A percentile compares a stretch with the other conserved stretches of the same genome.
phyloP scores from a whole-genome alignment of 2,113 vertebrate species.

The Enhydra lutris region DNA sequence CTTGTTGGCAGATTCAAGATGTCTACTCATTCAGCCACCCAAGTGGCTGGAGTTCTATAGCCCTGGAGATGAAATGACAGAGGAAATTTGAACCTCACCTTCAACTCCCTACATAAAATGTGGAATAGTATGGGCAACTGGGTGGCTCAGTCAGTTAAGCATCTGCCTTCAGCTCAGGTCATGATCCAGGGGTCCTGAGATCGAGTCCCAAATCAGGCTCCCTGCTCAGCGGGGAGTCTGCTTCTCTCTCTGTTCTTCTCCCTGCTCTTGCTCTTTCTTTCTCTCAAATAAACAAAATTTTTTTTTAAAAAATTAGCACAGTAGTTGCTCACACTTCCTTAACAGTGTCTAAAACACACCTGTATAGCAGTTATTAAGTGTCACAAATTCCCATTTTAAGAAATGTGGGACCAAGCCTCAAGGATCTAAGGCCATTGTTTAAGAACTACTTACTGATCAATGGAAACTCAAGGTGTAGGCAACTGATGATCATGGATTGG shows the following conservation, averaged over 20 bases:
- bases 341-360: background rate
- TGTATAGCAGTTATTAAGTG: background rate
- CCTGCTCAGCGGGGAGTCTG: background rate
- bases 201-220: background rate
- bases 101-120: background rate
- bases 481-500: background rate
- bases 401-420: background rate
- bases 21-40: too few species aligned
- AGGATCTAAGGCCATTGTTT: background rate
- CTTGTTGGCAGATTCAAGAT: background rate
- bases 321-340: background rate
- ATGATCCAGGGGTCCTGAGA: background rate
- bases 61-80: background rate
- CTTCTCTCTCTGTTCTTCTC: background rate
- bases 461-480: background rate
- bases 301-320: background rate
- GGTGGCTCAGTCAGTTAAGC: background rate
- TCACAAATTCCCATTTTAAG: background rate
- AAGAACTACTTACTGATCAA: background rate
- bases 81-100: background rate
- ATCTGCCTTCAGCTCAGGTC: background rate
- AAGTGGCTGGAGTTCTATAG: background rate
- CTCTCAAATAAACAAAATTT: background rate
- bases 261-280: background rate
- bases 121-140: background rate